Conservation (phyloP, 64 coral and sea anemone genomes). For the Stylophora pistillata region DNA sequence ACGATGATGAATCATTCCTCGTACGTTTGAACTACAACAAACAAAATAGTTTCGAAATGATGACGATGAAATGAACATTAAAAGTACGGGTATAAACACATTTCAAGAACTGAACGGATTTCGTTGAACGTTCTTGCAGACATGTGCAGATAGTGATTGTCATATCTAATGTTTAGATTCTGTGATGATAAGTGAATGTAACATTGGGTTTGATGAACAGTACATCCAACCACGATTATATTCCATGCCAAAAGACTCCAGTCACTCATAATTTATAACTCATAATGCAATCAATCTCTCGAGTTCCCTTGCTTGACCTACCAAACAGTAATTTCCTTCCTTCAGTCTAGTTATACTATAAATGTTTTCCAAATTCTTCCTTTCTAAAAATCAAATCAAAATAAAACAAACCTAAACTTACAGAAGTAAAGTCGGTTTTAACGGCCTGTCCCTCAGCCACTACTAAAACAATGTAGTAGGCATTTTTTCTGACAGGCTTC, state of each 20-base stretch:
- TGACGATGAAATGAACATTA: neutral
- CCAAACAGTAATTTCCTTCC: too few relatives aligned
- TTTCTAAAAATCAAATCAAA: neutral
- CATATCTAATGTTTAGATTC: too few relatives aligned
- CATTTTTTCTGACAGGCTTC: neutral
- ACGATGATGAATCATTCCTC: neutral
- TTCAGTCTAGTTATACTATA: too few relatives aligned
- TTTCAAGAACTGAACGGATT: too few relatives aligned
- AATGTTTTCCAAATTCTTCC: too few relatives aligned
- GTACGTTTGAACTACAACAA: neutral
- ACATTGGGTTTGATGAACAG: too few relatives aligned
- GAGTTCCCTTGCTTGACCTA: too few relatives aligned
- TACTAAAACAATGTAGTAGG: conserved; percentile 27
- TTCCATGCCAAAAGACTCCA: neutral
- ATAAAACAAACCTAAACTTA: neutral
- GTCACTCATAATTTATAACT: neutral
- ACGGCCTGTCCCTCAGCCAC: conserved; percentile 11
- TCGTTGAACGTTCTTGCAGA: too few relatives aligned
- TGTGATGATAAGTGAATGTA: too few relatives aligned
- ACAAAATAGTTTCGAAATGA: neutral
- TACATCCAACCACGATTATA: too few relatives aligned
- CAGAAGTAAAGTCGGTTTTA: conserved; percentile 6
- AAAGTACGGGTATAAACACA: too few relatives aligned
- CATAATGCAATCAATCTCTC: neutral
- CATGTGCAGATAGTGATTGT: too few relatives aligned